These are phyloP conservation scores for Leistus spinibarbis DNA, from an alignment of 2,888 invertebrate species.

Conservation along the genomic window DNA sequence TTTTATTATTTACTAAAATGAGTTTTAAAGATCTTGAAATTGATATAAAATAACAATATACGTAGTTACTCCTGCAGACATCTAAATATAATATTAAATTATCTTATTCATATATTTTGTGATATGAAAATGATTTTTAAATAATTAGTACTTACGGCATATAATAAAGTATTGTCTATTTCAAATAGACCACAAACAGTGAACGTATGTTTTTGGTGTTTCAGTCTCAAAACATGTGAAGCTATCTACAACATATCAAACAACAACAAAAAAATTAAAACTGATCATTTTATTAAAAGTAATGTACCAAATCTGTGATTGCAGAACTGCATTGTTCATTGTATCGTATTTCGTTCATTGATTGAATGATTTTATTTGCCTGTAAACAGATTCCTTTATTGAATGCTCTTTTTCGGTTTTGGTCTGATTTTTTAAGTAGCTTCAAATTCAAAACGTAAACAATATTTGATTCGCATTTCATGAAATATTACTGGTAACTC, in stretches of 20 bases:
- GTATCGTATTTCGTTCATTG: slow-evolving; percentile 14
- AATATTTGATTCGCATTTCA: no score
- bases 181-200: background rate
- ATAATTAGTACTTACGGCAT: slow-evolving; percentile 9
- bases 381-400: slow-evolving; percentile 6
- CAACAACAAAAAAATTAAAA: background rate
- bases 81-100: background rate
- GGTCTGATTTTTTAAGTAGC: no score
- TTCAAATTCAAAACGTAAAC: no score
- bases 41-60: slow-evolving; percentile 3
- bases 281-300: background rate
- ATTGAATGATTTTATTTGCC: slow-evolving; percentile 6
- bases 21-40: background rate
- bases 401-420: no score
- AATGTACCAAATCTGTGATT: background rate
- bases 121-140: background rate
- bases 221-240: background rate
- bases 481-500: no score
- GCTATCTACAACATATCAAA: slow-evolving; percentile 10
- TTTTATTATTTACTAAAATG: background rate
- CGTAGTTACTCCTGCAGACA: slow-evolving; percentile 1
- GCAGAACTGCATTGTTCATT: background rate
- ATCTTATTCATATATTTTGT: background rate
- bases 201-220: background rate
- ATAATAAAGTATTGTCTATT: slow-evolving; percentile 10